Evolutionary conservation across 2,797 vertebrate genomes (phyloP), one percentile per base, ranked within the genome.

Genomic region (Myotis daubentonii): DNA sequence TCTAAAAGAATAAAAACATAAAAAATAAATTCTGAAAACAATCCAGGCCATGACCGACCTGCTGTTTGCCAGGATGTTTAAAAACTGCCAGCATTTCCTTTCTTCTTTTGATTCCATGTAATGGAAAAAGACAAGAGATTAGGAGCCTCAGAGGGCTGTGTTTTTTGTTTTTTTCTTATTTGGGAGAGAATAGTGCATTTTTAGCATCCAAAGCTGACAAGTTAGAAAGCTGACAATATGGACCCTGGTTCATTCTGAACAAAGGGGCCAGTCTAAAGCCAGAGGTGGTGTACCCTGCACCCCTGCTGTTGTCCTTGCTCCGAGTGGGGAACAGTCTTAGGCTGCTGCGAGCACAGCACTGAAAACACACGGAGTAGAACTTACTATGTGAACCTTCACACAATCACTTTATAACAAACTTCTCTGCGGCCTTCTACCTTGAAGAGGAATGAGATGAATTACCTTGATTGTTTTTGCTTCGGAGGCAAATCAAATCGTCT

Each of bases 81-180:
- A 97, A 85, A 97, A 93, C 93, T 30, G 66, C 49, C 9, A 55
- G 38, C 30, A 90, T 8, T 78, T 78, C 55, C 94, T 97, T 97
- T 96, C 60, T 91, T 97, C 87, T 97, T 93, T 36, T 13, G 38
- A 89, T 96, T 97, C 87, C 47, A 5, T 62, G 28, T 95, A 97
- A 98, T 83, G 72, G 89, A 80, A 96, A 95, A 93, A 96, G 96
- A 97, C 49, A 95, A 97, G 97, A 96, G 44, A 96, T 95, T 62
- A 97, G 68, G 96, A 96, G 68, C 55, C 81, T 97, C 95, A 70
- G 62, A 94, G 41, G 82, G 78, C 3, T 85, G 57, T 0, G 9
- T 41, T 93, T 49, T 79, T 86, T 22, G 33, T 57, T 19, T 33
- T 2, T 2, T 68, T 90, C 51, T 95, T 68, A 83, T 49, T 90